These are phyloP conservation scores for Aphyosemion australe DNA, from an alignment of 2,113 vertebrate genomes.

Conservation along the genomic window DNA sequence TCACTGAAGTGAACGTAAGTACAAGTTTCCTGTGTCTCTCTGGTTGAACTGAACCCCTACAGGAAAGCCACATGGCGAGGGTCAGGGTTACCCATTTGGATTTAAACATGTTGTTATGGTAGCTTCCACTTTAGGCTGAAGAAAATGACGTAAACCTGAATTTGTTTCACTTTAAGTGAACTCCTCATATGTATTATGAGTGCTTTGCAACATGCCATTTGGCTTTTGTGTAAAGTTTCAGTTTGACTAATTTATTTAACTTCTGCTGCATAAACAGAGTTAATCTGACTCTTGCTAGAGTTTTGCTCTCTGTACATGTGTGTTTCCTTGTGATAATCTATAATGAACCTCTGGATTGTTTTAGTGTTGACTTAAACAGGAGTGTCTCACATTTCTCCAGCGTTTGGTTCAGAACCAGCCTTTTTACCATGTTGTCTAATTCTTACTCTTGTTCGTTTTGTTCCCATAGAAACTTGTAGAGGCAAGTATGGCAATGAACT, in stretches of 20 bases:
- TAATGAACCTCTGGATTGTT: conserved; percentile 21
- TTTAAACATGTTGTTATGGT: not conserved
- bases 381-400: conserved; percentile 20
- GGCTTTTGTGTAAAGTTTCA: conserved; percentile 71
- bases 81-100: not conserved
- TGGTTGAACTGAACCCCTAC: conserved; percentile 78
- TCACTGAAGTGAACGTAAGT: conserved; percentile 99
- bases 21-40: conserved; percentile 64
- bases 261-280: conserved; percentile 1
- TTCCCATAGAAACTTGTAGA: conserved; percentile 97
- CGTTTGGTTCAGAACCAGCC: conserved; percentile 31
- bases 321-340: conserved; percentile 23
- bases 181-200: too few relatives aligned
- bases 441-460: conserved; percentile 85
- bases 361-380: conserved; percentile 16
- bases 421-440: conserved; percentile 69
- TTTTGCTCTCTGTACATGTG: conserved; percentile 21
- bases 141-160: not conserved
- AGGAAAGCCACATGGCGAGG: conserved; percentile 45
- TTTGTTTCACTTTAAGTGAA: too few relatives aligned
- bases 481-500: conserved; percentile 89
- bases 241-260: conserved; percentile 47
- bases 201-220: conserved; percentile 5
- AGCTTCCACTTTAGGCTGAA: not conserved
- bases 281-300: conserved; percentile 3